Evolutionary conservation across 2,888 invertebrate species (phyloP), one percentile per base, ranked within the genome.

Genomic region (Petrolisthes cinctipes): DNA sequence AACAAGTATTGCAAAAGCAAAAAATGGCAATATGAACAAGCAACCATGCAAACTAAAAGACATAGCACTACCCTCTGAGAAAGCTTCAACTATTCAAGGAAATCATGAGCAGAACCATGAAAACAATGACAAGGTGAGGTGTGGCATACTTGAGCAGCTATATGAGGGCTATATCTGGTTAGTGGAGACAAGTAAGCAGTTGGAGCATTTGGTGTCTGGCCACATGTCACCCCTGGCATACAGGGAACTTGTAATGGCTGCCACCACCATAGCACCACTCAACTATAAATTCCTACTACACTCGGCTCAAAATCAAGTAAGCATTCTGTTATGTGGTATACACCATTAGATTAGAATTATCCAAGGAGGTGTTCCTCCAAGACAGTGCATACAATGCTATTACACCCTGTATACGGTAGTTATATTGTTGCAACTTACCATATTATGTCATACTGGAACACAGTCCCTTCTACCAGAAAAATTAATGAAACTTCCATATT

Each of bases 91-190:
- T 17, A 51, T 54, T 9, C 17, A 84, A 56, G 14, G 53, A 80
- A 80, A 6, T 80, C n/a, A 54, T 61, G 56, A 81, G 11, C 20
- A 17, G 54, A 23, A 20, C 0, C n/a, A 37, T 76, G 7, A 76
- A 11, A 76, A 61, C 54, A 51, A 57, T 56, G 57, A 51, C 17
- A 14, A 56, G 14, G n/a, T n/a, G 56, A 20, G 20, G n/a, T n/a
- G 54, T 79, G 7, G n/a, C 14, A 4, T 88, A n/a, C 37, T 88
- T 20, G 82, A 85, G 66, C 37, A n/a, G 7, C 23, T 88, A 17
- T 83, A 86, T 86, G 86, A 89, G 51, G 84, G 86, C 7, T 89
- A 86, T 57, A 53, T 89, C 4, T 86, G 86, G 84, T 37, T 86
- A 4, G 73, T 86, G 54, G 84, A 86, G 20, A 23, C 81, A 7